Base-by-base conservation (phyloP, 2,888 invertebrate species). In the Anthrax anthrax region DNA sequence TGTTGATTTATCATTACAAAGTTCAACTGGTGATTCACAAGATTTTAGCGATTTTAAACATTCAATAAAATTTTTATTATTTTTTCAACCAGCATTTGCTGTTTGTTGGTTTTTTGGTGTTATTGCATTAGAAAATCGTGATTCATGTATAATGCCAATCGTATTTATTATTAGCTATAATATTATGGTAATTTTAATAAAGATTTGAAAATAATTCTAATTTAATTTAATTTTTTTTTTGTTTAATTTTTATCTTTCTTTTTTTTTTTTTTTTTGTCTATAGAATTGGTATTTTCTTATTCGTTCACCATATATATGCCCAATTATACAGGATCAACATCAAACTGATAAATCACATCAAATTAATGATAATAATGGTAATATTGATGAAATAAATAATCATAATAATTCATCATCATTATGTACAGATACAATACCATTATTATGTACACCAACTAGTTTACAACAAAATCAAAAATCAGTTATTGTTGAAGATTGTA, bases 51-150 rank as follows among this genome's bases (percentile, higher is more conserved):
- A 76, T 49, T 65, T 77, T 51, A 77, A 78, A 59, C 68, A 71
- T 43, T 75, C 79, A 53, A 62, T 78, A 48, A 75, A 76, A 58
- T 64, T 79, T 4, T 74, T 81, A 42, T 73, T 82, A 39, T 73
- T 78, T n/a, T 62, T 83, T 55, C 77, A 83, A 57, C 82, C 82
- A 16, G 74, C 78, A 52, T 80, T 81, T 57, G 78, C 79, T 13
- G 75, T 82, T 18, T 78, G 80, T 55, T 84, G 84, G 84, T 81
- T 82, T 54, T 74, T 81, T 64, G 80, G 80, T 1, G 81, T 83
- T 5, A 72, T 82, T 29, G 81, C 82, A 1, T 72, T 83, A 37
- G 82, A 83, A 60, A 81, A 82, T 58, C 74, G 78, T 3, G 67
- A 73, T 2, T 75, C 76, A 55, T 76, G 73, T 68, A 70, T 73